A percentile compares a stretch with the other conserved stretches of the same genome.
These are phyloP conservation scores for Rhyacophila brunnea DNA, from an alignment of 1,140 invertebrate species.

Conservation along the genomic window DNA sequence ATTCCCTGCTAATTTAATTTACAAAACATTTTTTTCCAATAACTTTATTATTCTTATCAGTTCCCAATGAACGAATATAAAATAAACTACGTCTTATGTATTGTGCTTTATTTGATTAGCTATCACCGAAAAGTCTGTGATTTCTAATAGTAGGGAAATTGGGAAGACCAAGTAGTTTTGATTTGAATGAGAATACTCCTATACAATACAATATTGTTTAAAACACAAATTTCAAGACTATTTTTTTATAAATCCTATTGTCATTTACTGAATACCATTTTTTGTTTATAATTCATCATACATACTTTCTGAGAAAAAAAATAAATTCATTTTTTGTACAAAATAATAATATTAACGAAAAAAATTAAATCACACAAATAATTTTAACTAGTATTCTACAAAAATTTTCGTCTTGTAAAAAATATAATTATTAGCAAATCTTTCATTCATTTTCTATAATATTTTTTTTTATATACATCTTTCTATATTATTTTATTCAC, in stretches of 20 bases:
- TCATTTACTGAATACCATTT: conserved; percentile 1
- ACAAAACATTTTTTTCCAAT: too few relatives aligned
- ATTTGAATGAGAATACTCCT: neutral
- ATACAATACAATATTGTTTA: neutral
- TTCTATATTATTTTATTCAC: conserved; percentile 19
- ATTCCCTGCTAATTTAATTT: neutral
- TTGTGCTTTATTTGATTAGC: too few relatives aligned
- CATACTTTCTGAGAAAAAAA: too few relatives aligned
- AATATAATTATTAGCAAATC: conserved; percentile 24
- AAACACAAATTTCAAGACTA: neutral
- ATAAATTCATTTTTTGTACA: neutral
- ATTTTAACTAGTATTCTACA: neutral
- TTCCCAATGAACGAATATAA: neutral
- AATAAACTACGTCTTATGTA: neutral
- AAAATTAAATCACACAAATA: neutral
- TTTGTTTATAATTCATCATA: neutral
- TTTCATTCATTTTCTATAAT: conserved; percentile 14
- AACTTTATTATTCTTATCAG: too few relatives aligned
- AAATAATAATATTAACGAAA: neutral
- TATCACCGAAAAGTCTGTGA: too few relatives aligned
- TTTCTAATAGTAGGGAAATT: too few relatives aligned
- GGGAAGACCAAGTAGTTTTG: neutral
- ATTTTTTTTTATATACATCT: conserved; percentile 6
- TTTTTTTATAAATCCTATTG: neutral
- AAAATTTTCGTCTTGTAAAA: conserved; percentile 23